phyloP scores from a whole-genome alignment of 2,113 vertebrate genomes.

The Siniperca chuatsi region DNA sequence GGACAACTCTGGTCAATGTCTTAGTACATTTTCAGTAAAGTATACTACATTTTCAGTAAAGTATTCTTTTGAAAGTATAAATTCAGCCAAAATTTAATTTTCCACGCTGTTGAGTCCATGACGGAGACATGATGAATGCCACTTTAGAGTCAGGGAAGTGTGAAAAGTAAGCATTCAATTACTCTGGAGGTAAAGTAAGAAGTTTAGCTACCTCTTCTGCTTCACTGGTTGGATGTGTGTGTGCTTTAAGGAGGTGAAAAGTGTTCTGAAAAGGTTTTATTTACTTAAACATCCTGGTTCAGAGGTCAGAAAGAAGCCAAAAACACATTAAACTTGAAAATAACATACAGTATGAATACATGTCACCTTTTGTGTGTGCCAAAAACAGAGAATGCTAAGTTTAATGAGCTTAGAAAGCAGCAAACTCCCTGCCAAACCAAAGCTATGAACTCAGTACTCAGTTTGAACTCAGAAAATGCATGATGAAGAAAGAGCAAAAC shows the following conservation, averaged over 20 bases:
- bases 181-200: slow-evolving; percentile 44
- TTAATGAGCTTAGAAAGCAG: background rate
- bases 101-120: slow-evolving; percentile 58
- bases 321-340: slow-evolving; percentile 12
- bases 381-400: background rate
- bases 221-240: slow-evolving; percentile 7
- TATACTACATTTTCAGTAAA: slow-evolving; percentile 31
- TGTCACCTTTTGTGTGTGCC: background rate
- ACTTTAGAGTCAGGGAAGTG: slow-evolving; percentile 53
- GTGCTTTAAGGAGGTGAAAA: slow-evolving; percentile 6
- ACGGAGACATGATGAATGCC: slow-evolving; percentile 54
- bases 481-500: background rate
- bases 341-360: background rate
- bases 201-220: slow-evolving; percentile 31
- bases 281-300: slow-evolving; percentile 22
- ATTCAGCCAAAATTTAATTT: slow-evolving; percentile 61
- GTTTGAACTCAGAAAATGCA: background rate
- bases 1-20: slow-evolving; percentile 14
- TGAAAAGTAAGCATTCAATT: slow-evolving; percentile 54
- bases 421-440: background rate
- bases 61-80: slow-evolving; percentile 46
- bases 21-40: slow-evolving; percentile 14
- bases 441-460: background rate
- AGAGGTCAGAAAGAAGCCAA: slow-evolving; percentile 16
- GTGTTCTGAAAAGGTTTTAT: slow-evolving; percentile 27